These are phyloP conservation scores for Cotesia congregata DNA, from an alignment of 2,888 invertebrate species.

Conservation along the genomic window DNA sequence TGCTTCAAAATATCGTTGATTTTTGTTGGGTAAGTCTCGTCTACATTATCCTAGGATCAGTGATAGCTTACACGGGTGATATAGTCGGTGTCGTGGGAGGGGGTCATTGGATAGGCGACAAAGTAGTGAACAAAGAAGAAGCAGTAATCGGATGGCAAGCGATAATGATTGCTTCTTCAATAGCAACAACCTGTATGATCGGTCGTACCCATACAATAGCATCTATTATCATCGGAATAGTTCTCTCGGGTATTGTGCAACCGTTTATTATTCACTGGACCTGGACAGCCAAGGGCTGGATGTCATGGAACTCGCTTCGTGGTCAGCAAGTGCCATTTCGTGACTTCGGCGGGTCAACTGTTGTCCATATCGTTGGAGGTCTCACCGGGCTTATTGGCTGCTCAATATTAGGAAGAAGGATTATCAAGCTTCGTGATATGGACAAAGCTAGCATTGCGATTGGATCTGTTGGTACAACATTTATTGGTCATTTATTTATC, in stretches of 20 bases:
- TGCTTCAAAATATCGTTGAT: constrained; percentile 66
- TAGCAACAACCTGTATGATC: constrained; percentile 60
- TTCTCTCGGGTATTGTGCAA: constrained; percentile 60
- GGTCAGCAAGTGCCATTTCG: constrained; percentile 54
- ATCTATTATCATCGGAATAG: constrained; percentile 52
- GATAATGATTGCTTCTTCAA: constrained; percentile 61
- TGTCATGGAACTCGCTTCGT: constrained; percentile 54
- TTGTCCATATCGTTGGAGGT: constrained; percentile 63
- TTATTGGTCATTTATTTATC: constrained; percentile 64
- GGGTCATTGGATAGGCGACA: constrained; percentile 57
- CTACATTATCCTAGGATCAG: constrained; percentile 60
- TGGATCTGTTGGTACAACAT: constrained; percentile 59
- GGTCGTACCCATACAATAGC: constrained; percentile 62
- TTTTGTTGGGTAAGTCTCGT: constrained; percentile 59
- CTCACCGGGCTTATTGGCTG: constrained; percentile 62
- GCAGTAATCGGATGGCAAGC: constrained; percentile 61
- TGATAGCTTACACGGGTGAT: constrained; percentile 63
- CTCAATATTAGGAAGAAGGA: constrained; percentile 61
- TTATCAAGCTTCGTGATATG: constrained; percentile 61
- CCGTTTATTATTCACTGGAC: constrained; percentile 67
- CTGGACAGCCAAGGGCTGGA: constrained; percentile 65
- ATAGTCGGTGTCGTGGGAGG: constrained; percentile 53
- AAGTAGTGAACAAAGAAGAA: constrained; percentile 52
- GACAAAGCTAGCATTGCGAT: constrained; percentile 62
- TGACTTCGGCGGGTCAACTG: constrained; percentile 62